Evolutionary conservation across 2,888 invertebrate species (phyloP).

Genomic region (Cryptophagus acutangulus): DNA sequence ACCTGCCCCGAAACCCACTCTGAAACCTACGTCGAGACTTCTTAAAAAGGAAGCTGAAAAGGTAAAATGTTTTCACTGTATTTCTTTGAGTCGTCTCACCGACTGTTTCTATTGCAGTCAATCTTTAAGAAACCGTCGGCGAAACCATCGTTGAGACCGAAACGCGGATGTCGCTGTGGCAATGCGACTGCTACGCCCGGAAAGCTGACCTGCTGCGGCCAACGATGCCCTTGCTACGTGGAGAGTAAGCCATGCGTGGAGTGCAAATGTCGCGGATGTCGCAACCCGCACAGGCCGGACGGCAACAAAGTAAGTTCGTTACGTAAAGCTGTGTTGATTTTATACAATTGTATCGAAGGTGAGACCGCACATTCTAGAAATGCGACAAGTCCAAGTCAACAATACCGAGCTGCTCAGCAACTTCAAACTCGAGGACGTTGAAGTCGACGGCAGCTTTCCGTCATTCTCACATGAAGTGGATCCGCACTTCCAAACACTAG

Average conservation of each 20-base stretch:
- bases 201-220: constrained; percentile 88
- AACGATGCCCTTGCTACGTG: constrained; percentile 90
- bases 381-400: constrained; percentile 35
- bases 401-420: constrained; percentile 8
- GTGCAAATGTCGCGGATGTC: constrained; percentile 88
- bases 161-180: constrained; percentile 84
- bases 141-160: constrained; percentile 49
- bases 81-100: no score
- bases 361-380: constrained; percentile 36
- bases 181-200: constrained; percentile 85
- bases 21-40: no score
- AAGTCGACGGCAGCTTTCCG: no score
- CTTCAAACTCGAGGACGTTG: constrained; percentile 34
- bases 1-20: no score
- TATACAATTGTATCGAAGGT: constrained; percentile 31
- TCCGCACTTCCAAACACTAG: no score
- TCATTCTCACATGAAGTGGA: no score
- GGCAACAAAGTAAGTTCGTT: constrained; percentile 72
- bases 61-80: no score
- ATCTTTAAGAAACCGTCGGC: constrained; percentile 51
- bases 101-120: constrained; percentile 36
- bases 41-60: no score
- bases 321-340: constrained; percentile 12
- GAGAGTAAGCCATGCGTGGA: constrained; percentile 83
- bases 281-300: constrained; percentile 83